Base-by-base conservation (phyloP, 1,140 invertebrate genomes). In the Drosophila pruinosa region DNA sequence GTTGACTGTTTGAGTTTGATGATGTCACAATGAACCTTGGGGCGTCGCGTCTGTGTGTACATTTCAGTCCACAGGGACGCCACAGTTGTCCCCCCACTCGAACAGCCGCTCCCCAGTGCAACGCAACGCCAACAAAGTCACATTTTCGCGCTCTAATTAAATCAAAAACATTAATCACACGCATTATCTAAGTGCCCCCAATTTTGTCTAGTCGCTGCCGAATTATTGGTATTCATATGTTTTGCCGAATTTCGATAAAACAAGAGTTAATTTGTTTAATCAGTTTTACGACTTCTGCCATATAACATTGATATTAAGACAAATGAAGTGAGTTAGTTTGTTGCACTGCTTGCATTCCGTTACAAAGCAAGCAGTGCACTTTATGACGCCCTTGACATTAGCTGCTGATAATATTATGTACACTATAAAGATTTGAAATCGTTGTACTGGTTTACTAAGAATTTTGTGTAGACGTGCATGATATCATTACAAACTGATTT, bases 11-110 rank as follows among this genome's bases (percentile, higher is more conserved):
- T 69, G 61, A 48, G 43, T 38, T 34, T 63, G 80, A 79, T 86
- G 80, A 85, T 86, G 81, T 85, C 81, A 85, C 81, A 77, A 63
- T 48, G 59, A 85, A 71, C 81, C 81, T 86, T 81, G 64, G 69
- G 52, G 77, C 41, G 56, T 48, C 12, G 56, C 36, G 48, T 64
- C 61, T 72, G 62, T 77, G 47, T 81, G 59, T 64, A 59, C 72
- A 59, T 63, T 72, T 56, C 56, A 59, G 48, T 7, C 54, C 41
- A 54, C 10, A 70, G 36, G 54, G 31, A 57, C 48, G 53, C 78
- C 67, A 50, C 61, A 41, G 34, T 58, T 48, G 52, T 15, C 7
- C 22, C 28, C 26, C 17, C 41, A 28, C 39, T 15, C 14, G 3
- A 10, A 14, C 38, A 47, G 50, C 15, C 34, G 34, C 19, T 21